phyloP scores from a whole-genome alignment of 2,888 invertebrate species.

The Scaptomyza polygonia region DNA sequence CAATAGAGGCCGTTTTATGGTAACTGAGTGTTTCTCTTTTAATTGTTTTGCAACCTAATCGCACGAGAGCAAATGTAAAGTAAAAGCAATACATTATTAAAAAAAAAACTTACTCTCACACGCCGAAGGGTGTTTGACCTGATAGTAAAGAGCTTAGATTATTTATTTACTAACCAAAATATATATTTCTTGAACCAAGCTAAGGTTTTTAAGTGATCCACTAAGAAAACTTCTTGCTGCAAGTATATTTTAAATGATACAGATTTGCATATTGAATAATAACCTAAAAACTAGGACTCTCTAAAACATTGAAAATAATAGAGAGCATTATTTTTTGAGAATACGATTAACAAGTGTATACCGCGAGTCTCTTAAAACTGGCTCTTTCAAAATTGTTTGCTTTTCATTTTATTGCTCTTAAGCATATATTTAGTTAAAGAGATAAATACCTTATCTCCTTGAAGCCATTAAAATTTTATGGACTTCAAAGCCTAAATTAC shows the following conservation, averaged over 20 bases:
- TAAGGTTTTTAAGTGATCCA: too few relatives aligned
- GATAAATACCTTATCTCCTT: not conserved
- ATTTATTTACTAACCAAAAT: too few relatives aligned
- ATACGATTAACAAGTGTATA: not conserved
- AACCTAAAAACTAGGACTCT: too few relatives aligned
- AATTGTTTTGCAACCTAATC: not conserved
- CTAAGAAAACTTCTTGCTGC: too few relatives aligned
- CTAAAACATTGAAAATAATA: not conserved
- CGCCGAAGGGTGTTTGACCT: too few relatives aligned
- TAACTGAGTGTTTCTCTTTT: not conserved
- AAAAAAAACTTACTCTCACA: too few relatives aligned
- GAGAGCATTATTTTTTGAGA: not conserved
- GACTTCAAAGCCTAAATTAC: not conserved
- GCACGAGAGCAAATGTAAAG: not conserved
- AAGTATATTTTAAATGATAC: too few relatives aligned
- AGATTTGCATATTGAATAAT: too few relatives aligned
- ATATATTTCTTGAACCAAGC: too few relatives aligned
- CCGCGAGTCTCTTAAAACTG: not conserved
- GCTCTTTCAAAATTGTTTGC: not conserved
- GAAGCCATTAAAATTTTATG: too few relatives aligned
- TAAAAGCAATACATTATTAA: too few relatives aligned
- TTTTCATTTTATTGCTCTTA: not conserved
- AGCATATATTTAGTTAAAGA: not conserved
- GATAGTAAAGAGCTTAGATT: too few relatives aligned
- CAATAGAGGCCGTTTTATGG: not conserved